These are phyloP conservation scores for Carabus problematicus DNA, from an alignment of 2,888 invertebrate species.

Conservation along the genomic window DNA sequence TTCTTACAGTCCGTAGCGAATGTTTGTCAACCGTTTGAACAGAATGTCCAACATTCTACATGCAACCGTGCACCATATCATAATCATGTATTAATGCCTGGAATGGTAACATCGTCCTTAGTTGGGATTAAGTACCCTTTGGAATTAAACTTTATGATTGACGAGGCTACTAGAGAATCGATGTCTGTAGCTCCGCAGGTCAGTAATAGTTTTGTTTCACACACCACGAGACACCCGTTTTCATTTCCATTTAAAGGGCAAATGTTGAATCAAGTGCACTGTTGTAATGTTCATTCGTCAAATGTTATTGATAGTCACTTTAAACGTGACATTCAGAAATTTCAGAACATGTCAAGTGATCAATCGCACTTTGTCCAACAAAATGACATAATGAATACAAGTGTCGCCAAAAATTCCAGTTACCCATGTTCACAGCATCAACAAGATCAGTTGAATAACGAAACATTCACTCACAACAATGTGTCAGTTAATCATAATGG, in stretches of 20 bases:
- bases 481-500: background rate
- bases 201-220: too few relatives aligned
- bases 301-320: slow-evolving; percentile 29
- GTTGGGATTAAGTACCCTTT: slow-evolving; percentile 28
- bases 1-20: background rate
- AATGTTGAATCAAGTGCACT: slow-evolving; percentile 12
- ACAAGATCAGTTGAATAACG: background rate
- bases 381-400: slow-evolving; percentile 15
- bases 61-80: slow-evolving; percentile 19
- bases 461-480: background rate
- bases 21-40: background rate
- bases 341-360: slow-evolving; percentile 39
- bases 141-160: slow-evolving; percentile 27
- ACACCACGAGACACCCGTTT: background rate
- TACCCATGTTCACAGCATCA: background rate
- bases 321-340: slow-evolving; percentile 32
- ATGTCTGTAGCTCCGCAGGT: background rate
- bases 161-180: background rate
- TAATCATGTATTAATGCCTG: slow-evolving; percentile 29
- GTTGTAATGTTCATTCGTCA: slow-evolving; percentile 17
- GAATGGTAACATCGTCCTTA: slow-evolving; percentile 30
- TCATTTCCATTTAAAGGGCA: slow-evolving; percentile 1
- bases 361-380: slow-evolving; percentile 4
- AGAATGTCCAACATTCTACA: slow-evolving; percentile 2
- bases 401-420: slow-evolving; percentile 14